phyloP scores from a whole-genome alignment of 2,113 vertebrate species.

The Saiga tatarica region DNA sequence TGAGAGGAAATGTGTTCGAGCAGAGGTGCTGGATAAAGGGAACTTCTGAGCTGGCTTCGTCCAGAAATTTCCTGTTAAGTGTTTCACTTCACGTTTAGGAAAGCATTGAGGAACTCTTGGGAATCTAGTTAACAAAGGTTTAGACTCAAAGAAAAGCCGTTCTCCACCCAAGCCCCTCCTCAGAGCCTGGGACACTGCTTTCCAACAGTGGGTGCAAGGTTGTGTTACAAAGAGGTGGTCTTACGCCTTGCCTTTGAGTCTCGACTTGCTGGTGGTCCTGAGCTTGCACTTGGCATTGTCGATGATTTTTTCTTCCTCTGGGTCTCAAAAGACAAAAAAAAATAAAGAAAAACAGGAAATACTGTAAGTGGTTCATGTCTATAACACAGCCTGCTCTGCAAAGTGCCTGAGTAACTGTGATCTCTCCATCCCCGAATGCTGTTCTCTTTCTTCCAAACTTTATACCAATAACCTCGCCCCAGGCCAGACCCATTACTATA shows the following conservation, averaged over 20 bases:
- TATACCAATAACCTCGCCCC: neutral
- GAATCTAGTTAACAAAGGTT: conserved; percentile 50
- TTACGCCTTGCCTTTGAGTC: neutral
- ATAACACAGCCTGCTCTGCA: neutral
- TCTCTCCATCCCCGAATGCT: neutral
- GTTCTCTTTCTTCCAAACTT: neutral
- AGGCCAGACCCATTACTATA: no score
- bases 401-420: neutral
- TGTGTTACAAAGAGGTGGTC: fast-evolving
- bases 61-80: conserved; percentile 75
- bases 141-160: neutral
- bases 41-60: conserved; percentile 69
- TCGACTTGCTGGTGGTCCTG: neutral
- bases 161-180: fast-evolving
- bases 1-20: conserved; percentile 58
- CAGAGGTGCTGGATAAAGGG: conserved; percentile 69
- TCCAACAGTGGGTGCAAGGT: fast-evolving
- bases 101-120: conserved; percentile 72
- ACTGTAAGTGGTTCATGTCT: neutral
- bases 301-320: neutral
- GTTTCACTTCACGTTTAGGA: conserved; percentile 78
- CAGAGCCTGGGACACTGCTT: fast-evolving
- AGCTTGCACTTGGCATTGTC: neutral
- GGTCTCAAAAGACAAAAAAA: neutral
- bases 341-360: neutral